Base-by-base conservation (phyloP, 1,140 invertebrate genomes). In the Diorhabda carinulata region DNA sequence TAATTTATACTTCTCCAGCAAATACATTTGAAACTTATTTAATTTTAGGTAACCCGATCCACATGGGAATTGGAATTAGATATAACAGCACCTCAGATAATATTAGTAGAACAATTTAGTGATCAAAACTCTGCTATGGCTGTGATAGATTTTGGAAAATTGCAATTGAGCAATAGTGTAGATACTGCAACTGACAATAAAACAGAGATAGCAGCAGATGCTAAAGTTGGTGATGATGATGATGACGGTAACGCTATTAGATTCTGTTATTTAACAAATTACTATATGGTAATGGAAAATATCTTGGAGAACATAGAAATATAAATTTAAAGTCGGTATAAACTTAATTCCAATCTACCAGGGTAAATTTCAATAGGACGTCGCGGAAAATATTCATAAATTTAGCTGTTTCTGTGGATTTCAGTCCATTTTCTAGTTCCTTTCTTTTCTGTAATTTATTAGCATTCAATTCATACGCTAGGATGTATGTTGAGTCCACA, bases 61-160 rank as follows among this genome's bases (percentile, higher is more conserved):
- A 88, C 88, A 9, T 97, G 95, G 94, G 91, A 94, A 73, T 83
- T 97, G 61, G 88, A 95, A 73, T 84, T 98, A 64, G 93, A 97
- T 79, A 95, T 98, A 64, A 94, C 92, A 40, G 95, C 96, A 3
- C 96, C 96, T 4, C 93, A 97, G 78, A 94, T 98, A 66, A 87
- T 97, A 72, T 83, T 93, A 60, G 87, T 92, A n/a, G 93, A 97
- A 79, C 89, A 92, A 75, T 92, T 96, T 76, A 85, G 82, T 45
- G 90, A 94, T 77, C 84, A 86, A 42, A 92, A 92, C 78, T 91
- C 92, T 0, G 85, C 89, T 0, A 88, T 97, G 63, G 88, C 96
- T 57, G 86, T 95, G 8, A 86, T 95, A 43, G 93, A 96, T 82
- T 94, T 96, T 78, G 93, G 93, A 43, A 87, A 90, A 61, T 84